Percentiles rank a stretch among this genome's conserved stretches.
Conservation (phyloP, 2,888 invertebrate genomes). For the Pseudococcus longispinus region DNA sequence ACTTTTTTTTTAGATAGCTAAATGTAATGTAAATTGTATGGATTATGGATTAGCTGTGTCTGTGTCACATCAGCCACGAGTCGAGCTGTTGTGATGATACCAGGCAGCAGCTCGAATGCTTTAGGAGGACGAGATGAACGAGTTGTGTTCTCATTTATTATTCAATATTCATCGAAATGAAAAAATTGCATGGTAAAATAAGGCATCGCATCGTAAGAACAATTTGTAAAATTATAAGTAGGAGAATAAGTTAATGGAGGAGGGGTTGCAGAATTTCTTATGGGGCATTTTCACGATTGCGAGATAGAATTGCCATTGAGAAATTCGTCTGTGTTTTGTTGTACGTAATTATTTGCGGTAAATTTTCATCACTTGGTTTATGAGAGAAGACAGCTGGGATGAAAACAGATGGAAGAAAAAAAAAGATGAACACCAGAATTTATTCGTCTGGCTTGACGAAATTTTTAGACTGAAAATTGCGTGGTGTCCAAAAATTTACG, state of each 20-base stretch:
- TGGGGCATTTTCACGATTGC: not conserved
- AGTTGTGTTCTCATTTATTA: not conserved
- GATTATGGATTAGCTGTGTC: not conserved
- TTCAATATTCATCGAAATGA: conserved; percentile 9
- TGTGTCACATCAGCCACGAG: not conserved
- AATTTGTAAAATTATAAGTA: not conserved
- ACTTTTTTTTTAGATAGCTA: too few species aligned
- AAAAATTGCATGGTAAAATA: not conserved
- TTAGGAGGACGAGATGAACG: not conserved
- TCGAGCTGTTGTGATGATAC: not conserved
- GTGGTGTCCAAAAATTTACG: too few species aligned
- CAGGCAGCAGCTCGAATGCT: not conserved
- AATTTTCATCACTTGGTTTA: not conserved
- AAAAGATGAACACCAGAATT: too few species aligned
- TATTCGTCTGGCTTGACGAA: too few species aligned
- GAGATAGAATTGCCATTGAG: not conserved
- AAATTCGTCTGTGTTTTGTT: not conserved
- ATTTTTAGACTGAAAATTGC: too few species aligned
- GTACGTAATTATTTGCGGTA: not conserved
- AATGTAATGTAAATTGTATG: too few species aligned
- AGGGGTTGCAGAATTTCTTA: too few species aligned
- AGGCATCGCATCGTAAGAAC: not conserved
- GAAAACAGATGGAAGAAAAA: too few species aligned
- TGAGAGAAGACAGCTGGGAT: too few species aligned
- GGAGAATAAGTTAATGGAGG: not conserved